Evolutionary conservation across 1,140 invertebrate genomes (phyloP).

Genomic region (Stegodyphus mimosarum): DNA sequence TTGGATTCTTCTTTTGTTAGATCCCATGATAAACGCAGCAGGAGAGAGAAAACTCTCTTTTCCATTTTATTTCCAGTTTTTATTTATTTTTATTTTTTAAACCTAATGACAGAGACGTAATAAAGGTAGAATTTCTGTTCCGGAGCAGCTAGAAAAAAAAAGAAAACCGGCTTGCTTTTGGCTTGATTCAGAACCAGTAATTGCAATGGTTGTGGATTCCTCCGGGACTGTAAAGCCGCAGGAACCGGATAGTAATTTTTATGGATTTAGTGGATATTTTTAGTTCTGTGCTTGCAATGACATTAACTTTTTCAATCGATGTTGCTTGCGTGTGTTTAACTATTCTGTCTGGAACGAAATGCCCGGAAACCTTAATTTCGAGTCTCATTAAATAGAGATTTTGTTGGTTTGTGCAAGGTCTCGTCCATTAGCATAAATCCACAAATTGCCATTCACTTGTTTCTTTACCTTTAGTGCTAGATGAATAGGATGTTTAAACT

Average conservation of each 20-base stretch:
- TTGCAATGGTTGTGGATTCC: conserved; percentile 29
- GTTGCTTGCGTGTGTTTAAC: too few species aligned
- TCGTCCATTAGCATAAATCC: too few species aligned
- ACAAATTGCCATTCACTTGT: too few species aligned
- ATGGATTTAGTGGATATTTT: too few species aligned
- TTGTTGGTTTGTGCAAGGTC: too few species aligned
- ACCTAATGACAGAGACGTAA: conserved; percentile 45
- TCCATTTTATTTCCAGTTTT: neutral
- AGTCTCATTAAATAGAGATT: too few species aligned
- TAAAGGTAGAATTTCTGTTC: conserved; percentile 45
- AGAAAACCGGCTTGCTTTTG: conserved; percentile 17
- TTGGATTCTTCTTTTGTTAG: conserved; percentile 29
- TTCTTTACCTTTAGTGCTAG: too few species aligned
- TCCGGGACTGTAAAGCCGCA: neutral
- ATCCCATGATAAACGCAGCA: conserved; percentile 12
- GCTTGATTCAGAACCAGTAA: conserved; percentile 21
- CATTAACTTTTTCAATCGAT: too few species aligned
- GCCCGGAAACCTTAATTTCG: too few species aligned
- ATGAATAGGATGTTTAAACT: too few species aligned
- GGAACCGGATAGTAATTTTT: neutral
- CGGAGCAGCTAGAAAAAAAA: neutral
- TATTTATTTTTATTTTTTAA: conserved; percentile 10
- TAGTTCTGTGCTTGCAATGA: too few species aligned
- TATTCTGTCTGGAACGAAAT: too few species aligned
- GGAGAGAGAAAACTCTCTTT: conserved; percentile 16